Conservation (phyloP, 2,113 vertebrate genomes). For the Pterocles gutturalis region DNA sequence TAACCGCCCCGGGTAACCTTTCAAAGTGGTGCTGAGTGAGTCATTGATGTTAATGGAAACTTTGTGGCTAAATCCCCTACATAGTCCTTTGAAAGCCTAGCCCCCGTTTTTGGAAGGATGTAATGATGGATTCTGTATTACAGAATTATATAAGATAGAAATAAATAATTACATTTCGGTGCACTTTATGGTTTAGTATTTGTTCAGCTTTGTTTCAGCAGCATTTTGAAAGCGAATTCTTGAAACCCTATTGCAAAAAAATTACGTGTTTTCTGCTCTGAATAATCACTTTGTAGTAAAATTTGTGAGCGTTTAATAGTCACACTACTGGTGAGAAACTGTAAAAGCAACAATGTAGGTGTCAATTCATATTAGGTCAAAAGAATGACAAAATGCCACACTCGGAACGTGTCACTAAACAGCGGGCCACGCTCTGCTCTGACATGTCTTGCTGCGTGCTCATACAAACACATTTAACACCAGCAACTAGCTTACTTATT, state of each 20-base stretch:
- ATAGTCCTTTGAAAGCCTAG: not conserved
- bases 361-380: not conserved
- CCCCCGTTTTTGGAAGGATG: not conserved
- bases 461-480: not conserved
- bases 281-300: not conserved
- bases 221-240: not conserved
- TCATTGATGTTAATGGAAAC: conserved; percentile 7
- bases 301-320: not conserved
- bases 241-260: not conserved
- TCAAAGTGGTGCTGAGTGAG: conserved; percentile 43
- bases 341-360: not conserved
- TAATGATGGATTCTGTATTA: not conserved
- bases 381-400: not conserved
- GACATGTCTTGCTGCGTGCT: not conserved
- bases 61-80: not conserved
- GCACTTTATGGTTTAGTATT: not conserved
- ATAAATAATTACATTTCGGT: not conserved
- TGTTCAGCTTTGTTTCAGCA: not conserved
- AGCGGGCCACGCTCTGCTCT: not conserved
- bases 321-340: not conserved
- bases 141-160: not conserved
- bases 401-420: not conserved
- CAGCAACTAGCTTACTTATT: not conserved
- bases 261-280: not conserved
- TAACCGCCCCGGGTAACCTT: not conserved